These are phyloP conservation scores for Dicerorhinus sumatrensis DNA, from an alignment of 2,113 vertebrate species.

Conservation along the genomic window DNA sequence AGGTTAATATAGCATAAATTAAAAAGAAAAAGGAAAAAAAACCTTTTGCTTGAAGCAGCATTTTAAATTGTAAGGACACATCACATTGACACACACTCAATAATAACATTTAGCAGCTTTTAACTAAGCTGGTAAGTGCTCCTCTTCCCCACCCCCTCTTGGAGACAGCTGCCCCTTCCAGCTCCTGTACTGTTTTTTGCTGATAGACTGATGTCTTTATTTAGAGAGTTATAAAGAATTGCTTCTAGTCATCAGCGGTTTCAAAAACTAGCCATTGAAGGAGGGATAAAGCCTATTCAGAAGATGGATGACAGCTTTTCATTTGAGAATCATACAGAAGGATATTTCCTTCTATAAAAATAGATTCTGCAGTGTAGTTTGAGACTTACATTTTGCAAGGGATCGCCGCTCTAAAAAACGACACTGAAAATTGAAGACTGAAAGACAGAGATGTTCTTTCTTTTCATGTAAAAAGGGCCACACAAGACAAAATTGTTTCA, in stretches of 20 bases:
- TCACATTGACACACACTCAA: conserved; percentile 81
- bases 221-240: conserved; percentile 88
- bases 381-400: conserved; percentile 80
- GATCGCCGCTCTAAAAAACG: conserved; percentile 74
- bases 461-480: conserved; percentile 53
- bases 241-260: conserved; percentile 85
- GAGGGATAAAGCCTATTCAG: conserved; percentile 86
- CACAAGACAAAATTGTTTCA: conserved; percentile 75
- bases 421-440: conserved; percentile 72
- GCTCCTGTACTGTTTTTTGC: conserved; percentile 80
- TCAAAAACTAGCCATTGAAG: conserved; percentile 84
- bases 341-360: conserved; percentile 86
- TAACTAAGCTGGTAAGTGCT: conserved; percentile 80
- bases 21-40: conserved; percentile 74
- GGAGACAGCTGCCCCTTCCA: conserved; percentile 83
- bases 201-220: conserved; percentile 88
- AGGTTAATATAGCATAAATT: conserved; percentile 85
- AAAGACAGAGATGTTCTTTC: conserved; percentile 76
- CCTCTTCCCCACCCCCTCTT: background rate
- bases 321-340: conserved; percentile 84
- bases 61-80: conserved; percentile 85
- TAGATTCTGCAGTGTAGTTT: conserved; percentile 80
- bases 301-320: conserved; percentile 87
- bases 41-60: conserved; percentile 80
- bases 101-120: conserved; percentile 87